Evolutionary conservation across 2,113 vertebrate species (phyloP).

Genomic region (Xyliphius kryptos): DNA sequence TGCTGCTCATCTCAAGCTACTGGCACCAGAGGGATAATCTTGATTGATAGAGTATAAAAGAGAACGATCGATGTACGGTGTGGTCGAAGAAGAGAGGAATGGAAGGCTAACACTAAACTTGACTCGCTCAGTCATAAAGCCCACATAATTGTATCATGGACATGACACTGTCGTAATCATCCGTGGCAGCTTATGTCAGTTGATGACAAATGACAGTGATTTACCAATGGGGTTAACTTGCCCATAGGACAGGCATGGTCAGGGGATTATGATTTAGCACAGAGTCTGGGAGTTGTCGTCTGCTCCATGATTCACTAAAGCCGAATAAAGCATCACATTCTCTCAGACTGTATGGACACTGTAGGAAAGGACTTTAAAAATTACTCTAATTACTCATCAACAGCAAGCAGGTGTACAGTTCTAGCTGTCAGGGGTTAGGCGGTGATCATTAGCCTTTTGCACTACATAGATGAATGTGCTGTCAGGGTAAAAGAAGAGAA

Average conservation of each 20-base stretch:
- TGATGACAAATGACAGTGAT: constrained; percentile 45
- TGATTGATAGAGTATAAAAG: constrained; percentile 41
- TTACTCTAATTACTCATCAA: no score
- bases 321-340: constrained; percentile 33
- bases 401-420: no score
- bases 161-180: constrained; percentile 46
- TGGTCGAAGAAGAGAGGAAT: constrained; percentile 30
- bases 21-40: constrained; percentile 35
- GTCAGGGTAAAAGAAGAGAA: no score
- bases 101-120: constrained; percentile 45
- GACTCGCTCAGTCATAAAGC: constrained; percentile 48
- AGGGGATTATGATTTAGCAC: constrained; percentile 48
- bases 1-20: constrained; percentile 29
- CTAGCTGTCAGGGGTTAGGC: no score
- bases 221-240: constrained; percentile 45
- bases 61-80: constrained; percentile 23
- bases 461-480: no score
- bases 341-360: constrained; percentile 21
- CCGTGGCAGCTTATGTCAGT: constrained; percentile 45
- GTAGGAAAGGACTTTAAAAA: no score
- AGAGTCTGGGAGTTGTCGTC: constrained; percentile 23
- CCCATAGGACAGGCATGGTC: constrained; percentile 43
- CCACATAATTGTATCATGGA: constrained; percentile 47
- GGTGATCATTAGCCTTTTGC: no score
- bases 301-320: constrained; percentile 38